A percentile compares a stretch with the other conserved stretches of the same genome.
These are phyloP conservation scores for Myathropa florea DNA, from an alignment of 2,888 invertebrate species.

Conservation along the genomic window DNA sequence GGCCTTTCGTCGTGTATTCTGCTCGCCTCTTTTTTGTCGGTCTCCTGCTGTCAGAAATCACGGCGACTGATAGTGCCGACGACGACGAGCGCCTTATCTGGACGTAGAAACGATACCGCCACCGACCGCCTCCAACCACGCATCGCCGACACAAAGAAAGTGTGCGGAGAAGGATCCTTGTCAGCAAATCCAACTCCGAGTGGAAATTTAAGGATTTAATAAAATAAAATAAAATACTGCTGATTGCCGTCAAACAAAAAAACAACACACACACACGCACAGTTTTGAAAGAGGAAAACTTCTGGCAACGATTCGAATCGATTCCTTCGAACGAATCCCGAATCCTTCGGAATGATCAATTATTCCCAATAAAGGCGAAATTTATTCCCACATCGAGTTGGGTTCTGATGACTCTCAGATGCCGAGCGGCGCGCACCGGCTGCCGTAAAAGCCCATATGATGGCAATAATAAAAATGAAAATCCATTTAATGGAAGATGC, in stretches of 20 bases:
- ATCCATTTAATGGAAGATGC: slow-evolving; percentile 65
- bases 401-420: slow-evolving; percentile 13
- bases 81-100: slow-evolving; percentile 55
- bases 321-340: slow-evolving; percentile 43
- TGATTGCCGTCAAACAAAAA: slow-evolving; percentile 52
- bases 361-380: slow-evolving; percentile 69
- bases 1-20: slow-evolving; percentile 13
- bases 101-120: slow-evolving; percentile 32
- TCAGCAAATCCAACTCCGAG: slow-evolving; percentile 65
- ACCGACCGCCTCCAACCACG: not conserved
- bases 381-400: slow-evolving; percentile 65
- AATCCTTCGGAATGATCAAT: slow-evolving; percentile 68
- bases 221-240: slow-evolving; percentile 71
- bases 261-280: not conserved
- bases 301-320: slow-evolving; percentile 51
- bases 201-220: slow-evolving; percentile 70
- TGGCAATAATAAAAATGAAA: slow-evolving; percentile 70
- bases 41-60: slow-evolving; percentile 54
- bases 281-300: slow-evolving; percentile 11
- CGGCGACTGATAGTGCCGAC: slow-evolving; percentile 67
- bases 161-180: slow-evolving; percentile 30
- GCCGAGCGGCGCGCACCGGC: slow-evolving; percentile 52
- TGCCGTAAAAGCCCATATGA: slow-evolving; percentile 66
- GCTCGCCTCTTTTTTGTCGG: not conserved
- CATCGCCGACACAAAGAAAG: not conserved